Conservation (phyloP, 2,888 invertebrate species). For the Fragum whitleyi region DNA sequence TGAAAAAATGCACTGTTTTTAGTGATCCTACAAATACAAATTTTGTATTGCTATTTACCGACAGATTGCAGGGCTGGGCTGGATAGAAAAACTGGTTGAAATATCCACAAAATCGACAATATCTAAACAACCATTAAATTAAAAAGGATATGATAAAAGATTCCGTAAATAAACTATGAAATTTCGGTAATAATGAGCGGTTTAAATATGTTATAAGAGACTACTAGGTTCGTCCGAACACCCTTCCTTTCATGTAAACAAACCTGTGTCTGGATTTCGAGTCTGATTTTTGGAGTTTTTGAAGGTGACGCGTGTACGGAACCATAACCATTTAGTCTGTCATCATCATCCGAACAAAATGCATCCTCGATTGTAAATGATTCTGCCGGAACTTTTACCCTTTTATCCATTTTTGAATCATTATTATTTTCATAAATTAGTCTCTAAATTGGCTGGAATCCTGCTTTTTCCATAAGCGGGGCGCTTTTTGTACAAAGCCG, state of each 20-base stretch:
- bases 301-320: constrained; percentile 88
- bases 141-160: too few relatives aligned
- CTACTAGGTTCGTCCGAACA: not conserved
- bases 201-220: not conserved
- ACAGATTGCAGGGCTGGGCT: too few relatives aligned
- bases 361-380: constrained; percentile 67
- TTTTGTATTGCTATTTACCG: too few relatives aligned
- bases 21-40: too few relatives aligned
- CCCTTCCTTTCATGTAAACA: constrained; percentile 35
- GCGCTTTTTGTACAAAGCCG: too few relatives aligned
- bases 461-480: not conserved
- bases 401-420: constrained; percentile 38
- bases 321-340: constrained; percentile 93
- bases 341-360: constrained; percentile 89
- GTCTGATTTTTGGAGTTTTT: constrained; percentile 54
- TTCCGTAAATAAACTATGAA: too few relatives aligned
- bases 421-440: constrained; percentile 38
- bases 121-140: too few relatives aligned
- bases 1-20: too few relatives aligned
- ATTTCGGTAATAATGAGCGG: too few relatives aligned
- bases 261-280: constrained; percentile 41
- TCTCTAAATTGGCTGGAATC: constrained; percentile 1
- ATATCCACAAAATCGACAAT: too few relatives aligned
- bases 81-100: too few relatives aligned
- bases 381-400: constrained; percentile 50